Evolutionary conservation across 2,797 vertebrate species (phyloP).

Genomic region (Helostoma temminkii): DNA sequence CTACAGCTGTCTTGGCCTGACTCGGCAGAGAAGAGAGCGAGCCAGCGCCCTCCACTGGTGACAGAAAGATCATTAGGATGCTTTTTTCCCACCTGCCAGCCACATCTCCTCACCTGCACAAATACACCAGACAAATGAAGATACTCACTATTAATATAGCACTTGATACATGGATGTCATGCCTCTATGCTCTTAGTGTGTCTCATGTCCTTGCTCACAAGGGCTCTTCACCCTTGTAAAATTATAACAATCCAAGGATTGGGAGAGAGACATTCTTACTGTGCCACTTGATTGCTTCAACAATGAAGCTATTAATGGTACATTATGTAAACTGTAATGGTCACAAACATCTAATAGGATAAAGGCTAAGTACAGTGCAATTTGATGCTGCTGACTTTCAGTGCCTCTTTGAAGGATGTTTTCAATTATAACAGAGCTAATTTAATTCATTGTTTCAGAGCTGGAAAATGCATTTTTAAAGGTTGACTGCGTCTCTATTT

Average conservation of each 20-base stretch:
- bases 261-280: constrained; percentile 68
- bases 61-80: constrained; percentile 78
- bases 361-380: constrained; percentile 82
- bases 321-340: constrained; percentile 83
- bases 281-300: constrained; percentile 74
- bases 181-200: constrained; percentile 69
- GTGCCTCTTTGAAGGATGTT: constrained; percentile 84
- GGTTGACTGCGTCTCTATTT: constrained; percentile 83
- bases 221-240: constrained; percentile 67
- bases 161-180: constrained; percentile 66
- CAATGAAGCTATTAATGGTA: constrained; percentile 81
- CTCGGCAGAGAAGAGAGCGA: constrained; percentile 49
- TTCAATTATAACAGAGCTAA: constrained; percentile 86
- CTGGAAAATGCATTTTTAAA: constrained; percentile 86
- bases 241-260: constrained; percentile 71
- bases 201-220: constrained; percentile 76
- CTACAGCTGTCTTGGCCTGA: constrained; percentile 76
- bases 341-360: constrained; percentile 82
- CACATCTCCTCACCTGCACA: constrained; percentile 71
- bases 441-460: constrained; percentile 86
- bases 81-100: constrained; percentile 78
- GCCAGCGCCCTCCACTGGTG: constrained; percentile 81
- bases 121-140: constrained; percentile 72
- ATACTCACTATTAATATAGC: constrained; percentile 71
- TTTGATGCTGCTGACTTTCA: constrained; percentile 85